Evolutionary conservation across 2,888 invertebrate species (phyloP).

Genomic region (Boloria euphrosyne): DNA sequence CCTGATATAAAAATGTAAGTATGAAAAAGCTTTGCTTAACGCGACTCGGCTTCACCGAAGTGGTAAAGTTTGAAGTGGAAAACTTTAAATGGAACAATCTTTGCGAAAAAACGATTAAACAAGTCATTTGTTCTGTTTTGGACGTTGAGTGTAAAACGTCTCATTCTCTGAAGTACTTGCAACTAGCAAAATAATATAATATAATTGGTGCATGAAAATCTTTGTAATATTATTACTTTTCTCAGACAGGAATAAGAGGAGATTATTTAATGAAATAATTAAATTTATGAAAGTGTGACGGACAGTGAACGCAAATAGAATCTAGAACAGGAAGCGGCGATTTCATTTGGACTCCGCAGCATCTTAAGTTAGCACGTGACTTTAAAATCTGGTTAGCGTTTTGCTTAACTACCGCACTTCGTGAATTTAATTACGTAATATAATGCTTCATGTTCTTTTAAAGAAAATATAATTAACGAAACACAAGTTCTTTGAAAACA

Average conservation of each 20-base stretch:
- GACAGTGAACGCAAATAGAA: slow-evolving; percentile 64
- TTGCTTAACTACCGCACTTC: slow-evolving; percentile 17
- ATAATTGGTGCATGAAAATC: neutral
- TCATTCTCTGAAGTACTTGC: neutral
- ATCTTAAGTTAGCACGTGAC: slow-evolving; percentile 47
- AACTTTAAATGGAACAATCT: slow-evolving; percentile 80
- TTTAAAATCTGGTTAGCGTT: slow-evolving; percentile 34
- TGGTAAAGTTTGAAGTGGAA: slow-evolving; percentile 82
- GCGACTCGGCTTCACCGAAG: slow-evolving; percentile 77
- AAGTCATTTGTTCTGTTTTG: slow-evolving; percentile 25
- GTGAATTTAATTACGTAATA: slow-evolving; percentile 23
- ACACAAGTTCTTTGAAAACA: neutral
- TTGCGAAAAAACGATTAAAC: slow-evolving; percentile 70
- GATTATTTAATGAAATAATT: slow-evolving; percentile 75
- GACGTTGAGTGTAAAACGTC: slow-evolving; percentile 14
- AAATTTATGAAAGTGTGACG: slow-evolving; percentile 65
- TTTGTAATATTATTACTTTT: slow-evolving; percentile 37
- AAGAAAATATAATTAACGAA: neutral
- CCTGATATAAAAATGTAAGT: slow-evolving; percentile 80
- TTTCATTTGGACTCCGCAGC: slow-evolving; percentile 58
- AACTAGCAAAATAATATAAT: neutral
- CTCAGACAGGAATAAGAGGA: slow-evolving; percentile 40
- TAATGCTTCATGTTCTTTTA: neutral
- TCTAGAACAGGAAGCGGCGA: slow-evolving; percentile 61
- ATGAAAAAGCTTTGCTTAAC: slow-evolving; percentile 82